Percentiles rank a stretch among this genome's conserved stretches.
These are phyloP conservation scores for Anthopleura xanthogrammica DNA, from an alignment of 92 coral and sea anemone genomes.

Conservation along the genomic window DNA sequence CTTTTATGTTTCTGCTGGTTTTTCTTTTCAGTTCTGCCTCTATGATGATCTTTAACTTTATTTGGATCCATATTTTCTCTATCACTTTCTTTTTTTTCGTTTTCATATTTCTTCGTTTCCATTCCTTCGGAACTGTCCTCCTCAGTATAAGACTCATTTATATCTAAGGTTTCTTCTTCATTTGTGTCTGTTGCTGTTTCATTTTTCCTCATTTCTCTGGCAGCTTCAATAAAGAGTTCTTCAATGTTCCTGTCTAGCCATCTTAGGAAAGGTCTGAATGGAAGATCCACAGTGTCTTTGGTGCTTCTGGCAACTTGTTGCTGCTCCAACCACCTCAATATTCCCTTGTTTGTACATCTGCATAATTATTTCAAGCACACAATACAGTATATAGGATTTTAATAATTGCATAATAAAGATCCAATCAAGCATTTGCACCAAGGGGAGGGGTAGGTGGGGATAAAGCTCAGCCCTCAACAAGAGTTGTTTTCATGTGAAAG, in stretches of 20 bases:
- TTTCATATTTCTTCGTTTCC: not conserved
- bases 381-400: not conserved
- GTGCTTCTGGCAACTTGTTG: conserved; percentile 53
- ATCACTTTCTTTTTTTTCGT: not conserved
- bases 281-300: conserved; percentile 69
- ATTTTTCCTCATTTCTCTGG: conserved; percentile 61
- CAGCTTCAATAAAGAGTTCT: conserved; percentile 71
- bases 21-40: not conserved
- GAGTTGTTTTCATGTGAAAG: too few species aligned
- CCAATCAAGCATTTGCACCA: not conserved
- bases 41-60: not conserved
- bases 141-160: conserved; percentile 1
- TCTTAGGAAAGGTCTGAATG: conserved; percentile 83
- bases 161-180: conserved; percentile 16
- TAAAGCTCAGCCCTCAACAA: too few species aligned
- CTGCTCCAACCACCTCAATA: conserved; percentile 53
- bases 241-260: conserved; percentile 90
- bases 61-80: not conserved
- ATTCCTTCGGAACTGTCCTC: not conserved
- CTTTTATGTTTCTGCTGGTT: not conserved
- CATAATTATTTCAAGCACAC: not conserved
- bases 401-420: not conserved
- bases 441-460: too few species aligned
- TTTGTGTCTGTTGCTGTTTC: not conserved
- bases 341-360: conserved; percentile 65